phyloP scores from a whole-genome alignment of 2,797 vertebrate genomes.

The Argentina silus region DNA sequence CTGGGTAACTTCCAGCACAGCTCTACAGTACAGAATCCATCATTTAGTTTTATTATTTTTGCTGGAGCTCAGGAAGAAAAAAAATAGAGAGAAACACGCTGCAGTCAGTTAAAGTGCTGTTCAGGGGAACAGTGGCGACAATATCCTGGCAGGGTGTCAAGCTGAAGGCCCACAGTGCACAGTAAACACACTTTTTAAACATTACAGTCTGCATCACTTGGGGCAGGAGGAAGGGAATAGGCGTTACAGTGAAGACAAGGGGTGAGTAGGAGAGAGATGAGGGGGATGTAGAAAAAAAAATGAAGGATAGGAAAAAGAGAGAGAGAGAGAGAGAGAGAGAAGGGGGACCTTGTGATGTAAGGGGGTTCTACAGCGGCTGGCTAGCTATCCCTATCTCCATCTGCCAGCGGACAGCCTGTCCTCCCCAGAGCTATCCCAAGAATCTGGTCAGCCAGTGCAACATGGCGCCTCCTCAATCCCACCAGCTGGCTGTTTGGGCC shows the following conservation, averaged over 20 bases:
- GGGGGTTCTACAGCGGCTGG: not conserved
- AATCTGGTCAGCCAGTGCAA: slow-evolving; percentile 77
- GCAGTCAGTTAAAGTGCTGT: slow-evolving; percentile 37
- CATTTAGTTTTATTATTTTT: slow-evolving; percentile 59
- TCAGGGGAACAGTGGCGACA: slow-evolving; percentile 38
- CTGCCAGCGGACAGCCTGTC: not conserved
- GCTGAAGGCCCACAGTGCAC: slow-evolving; percentile 39
- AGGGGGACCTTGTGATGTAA: not conserved
- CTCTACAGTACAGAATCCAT: slow-evolving; percentile 50
- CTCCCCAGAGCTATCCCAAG: slow-evolving; percentile 69
- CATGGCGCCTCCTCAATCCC: slow-evolving; percentile 72
- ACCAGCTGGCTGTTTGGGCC: slow-evolving; percentile 79
- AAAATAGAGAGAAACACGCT: slow-evolving; percentile 35
- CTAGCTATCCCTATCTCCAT: not conserved
- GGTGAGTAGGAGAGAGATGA: slow-evolving; percentile 11
- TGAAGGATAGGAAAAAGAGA: not conserved
- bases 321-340: not conserved
- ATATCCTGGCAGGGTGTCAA: slow-evolving; percentile 60
- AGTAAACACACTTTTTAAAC: slow-evolving; percentile 48
- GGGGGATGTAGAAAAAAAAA: not conserved
- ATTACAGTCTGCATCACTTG: slow-evolving; percentile 21
- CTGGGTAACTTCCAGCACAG: slow-evolving; percentile 37
- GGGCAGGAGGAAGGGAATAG: slow-evolving; percentile 6
- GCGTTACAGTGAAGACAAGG: slow-evolving; percentile 13
- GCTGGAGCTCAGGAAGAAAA: slow-evolving; percentile 49